Evolutionary conservation across 1,140 invertebrate genomes (phyloP).

Genomic region (Dendroctonus ponderosae): DNA sequence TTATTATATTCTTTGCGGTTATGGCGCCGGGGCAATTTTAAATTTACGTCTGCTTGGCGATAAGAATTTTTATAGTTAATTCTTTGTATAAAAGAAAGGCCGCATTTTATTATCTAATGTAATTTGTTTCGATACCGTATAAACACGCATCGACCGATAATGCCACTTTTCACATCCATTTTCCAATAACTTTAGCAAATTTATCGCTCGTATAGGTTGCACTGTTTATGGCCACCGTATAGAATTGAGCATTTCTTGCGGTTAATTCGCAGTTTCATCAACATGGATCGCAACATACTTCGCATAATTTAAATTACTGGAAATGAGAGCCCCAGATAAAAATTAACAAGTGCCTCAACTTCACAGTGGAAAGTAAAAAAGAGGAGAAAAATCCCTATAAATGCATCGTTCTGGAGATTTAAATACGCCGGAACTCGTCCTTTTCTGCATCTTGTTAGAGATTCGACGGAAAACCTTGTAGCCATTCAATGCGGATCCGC

Average conservation of each 20-base stretch:
- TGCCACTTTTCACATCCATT: no score
- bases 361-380: no score
- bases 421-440: slow-evolving; percentile 31
- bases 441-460: slow-evolving; percentile 40
- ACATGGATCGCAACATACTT: no score
- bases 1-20: slow-evolving; percentile 46
- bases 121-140: slow-evolving; percentile 29
- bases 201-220: no score
- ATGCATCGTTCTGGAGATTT: slow-evolving; percentile 25
- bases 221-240: no score
- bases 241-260: no score
- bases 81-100: slow-evolving; percentile 38
- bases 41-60: slow-evolving; percentile 42
- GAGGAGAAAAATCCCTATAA: slow-evolving; percentile 18
- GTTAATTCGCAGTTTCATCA: no score
- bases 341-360: no score
- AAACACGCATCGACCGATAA: slow-evolving; percentile 24
- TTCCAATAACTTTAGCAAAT: no score
- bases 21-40: slow-evolving; percentile 41
- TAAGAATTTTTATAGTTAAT: slow-evolving; percentile 45
- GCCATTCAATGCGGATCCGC: slow-evolving; percentile 40
- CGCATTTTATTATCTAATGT: slow-evolving; percentile 27
- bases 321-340: no score
- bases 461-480: slow-evolving; percentile 36
- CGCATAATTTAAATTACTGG: no score